A percentile compares a stretch with the other conserved stretches of the same genome.
These are phyloP conservation scores for Trypoxylus dichotomus DNA, from an alignment of 1,140 invertebrate species.

Conservation along the genomic window DNA sequence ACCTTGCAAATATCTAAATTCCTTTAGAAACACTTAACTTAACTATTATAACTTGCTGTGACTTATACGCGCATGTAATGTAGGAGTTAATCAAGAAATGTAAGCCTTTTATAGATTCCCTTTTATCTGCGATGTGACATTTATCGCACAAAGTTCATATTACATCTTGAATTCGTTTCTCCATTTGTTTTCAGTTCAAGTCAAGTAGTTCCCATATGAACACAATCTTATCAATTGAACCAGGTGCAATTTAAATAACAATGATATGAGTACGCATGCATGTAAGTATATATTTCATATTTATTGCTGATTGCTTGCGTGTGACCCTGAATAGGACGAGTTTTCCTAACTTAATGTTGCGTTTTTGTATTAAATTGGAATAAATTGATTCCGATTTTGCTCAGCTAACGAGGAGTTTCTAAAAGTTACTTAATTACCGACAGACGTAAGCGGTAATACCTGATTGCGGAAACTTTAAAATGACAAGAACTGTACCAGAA, in stretches of 20 bases:
- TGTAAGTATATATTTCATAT: neutral
- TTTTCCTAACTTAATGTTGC: neutral
- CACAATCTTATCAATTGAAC: neutral
- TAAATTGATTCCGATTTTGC: neutral
- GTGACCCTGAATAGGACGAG: neutral
- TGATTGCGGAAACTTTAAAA: too few relatives aligned
- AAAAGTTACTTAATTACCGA: too few relatives aligned
- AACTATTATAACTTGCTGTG: neutral
- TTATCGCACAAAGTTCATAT: constrained; percentile 18
- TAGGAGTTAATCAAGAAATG: neutral
- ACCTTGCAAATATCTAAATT: neutral
- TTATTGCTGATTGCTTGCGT: neutral
- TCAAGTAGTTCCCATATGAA: constrained; percentile 41
- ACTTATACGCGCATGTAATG: neutral
- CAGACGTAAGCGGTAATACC: too few relatives aligned
- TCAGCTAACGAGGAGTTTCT: neutral
- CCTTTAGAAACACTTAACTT: neutral
- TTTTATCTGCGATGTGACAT: neutral
- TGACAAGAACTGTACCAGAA: too few relatives aligned
- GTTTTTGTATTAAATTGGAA: neutral
- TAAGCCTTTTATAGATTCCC: neutral
- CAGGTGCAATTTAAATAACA: neutral
- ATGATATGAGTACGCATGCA: neutral
- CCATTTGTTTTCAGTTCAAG: neutral
- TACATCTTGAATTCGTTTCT: neutral